Conservation (phyloP, 2,113 vertebrate genomes). For the Pseudopipra pipra region DNA sequence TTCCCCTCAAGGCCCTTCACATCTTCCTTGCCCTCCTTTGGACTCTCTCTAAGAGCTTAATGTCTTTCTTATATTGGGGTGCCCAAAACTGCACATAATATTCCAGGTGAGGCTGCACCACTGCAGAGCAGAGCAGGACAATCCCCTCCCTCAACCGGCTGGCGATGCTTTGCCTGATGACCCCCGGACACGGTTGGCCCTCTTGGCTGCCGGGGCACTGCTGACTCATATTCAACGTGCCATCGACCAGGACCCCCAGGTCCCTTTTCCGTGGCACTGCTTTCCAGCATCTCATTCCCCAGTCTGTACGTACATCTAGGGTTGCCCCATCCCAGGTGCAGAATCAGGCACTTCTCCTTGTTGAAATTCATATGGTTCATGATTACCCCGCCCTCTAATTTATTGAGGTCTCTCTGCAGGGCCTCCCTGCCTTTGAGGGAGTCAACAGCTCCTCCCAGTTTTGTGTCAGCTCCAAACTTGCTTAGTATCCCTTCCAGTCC, state of each 20-base stretch:
- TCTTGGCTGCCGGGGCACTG: neutral
- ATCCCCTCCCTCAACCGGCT: neutral
- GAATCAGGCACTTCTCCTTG: neutral
- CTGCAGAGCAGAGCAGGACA: neutral
- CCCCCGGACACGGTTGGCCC: neutral
- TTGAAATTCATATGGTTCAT: too few relatives aligned
- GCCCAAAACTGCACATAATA: neutral
- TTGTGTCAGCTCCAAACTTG: too few relatives aligned
- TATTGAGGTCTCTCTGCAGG: too few relatives aligned
- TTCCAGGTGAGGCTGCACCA: neutral
- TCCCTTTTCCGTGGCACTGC: neutral
- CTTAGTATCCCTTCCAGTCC: too few relatives aligned
- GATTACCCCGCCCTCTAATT: too few relatives aligned
- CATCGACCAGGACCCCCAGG: neutral
- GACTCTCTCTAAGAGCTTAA: neutral
- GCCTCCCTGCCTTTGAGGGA: too few relatives aligned
- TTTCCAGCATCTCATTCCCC: neutral
- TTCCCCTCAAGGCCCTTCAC: neutral
- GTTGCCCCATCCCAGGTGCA: neutral
- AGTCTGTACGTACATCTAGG: neutral
- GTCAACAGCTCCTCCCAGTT: too few relatives aligned
- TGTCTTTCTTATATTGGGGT: neutral
- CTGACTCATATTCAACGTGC: neutral
- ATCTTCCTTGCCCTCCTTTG: neutral
- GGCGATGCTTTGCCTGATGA: neutral